Conservation (phyloP, 2,888 invertebrate species). For the Aphodius sticticus region DNA sequence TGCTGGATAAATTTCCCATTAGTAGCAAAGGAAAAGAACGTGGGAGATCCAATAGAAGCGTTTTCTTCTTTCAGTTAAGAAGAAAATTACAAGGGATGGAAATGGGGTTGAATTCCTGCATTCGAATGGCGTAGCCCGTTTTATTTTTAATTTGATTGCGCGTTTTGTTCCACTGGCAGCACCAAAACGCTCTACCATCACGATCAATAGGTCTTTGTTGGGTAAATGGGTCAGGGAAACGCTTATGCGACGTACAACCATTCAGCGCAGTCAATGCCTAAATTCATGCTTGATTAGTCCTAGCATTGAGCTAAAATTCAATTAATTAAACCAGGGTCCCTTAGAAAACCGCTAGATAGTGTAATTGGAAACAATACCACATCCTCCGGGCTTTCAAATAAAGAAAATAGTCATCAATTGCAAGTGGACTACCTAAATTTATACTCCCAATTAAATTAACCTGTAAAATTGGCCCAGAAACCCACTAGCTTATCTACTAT, state of each 20-base stretch:
- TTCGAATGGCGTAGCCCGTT: background rate
- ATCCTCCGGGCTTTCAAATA: no score
- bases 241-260: background rate
- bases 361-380: no score
- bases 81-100: background rate
- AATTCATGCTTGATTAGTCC: background rate
- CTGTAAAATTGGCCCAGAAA: no score
- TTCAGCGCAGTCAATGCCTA: background rate
- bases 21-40: no score
- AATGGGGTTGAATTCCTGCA: background rate
- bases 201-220: background rate
- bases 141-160: slow-evolving; percentile 4
- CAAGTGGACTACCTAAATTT: no score
- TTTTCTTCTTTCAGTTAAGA: background rate
- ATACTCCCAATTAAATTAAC: no score
- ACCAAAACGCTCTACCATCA: background rate
- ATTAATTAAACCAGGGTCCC: background rate
- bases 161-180: background rate
- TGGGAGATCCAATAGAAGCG: no score
- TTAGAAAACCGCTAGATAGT: no score
- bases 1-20: no score
- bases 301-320: background rate
- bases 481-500: no score
- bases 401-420: no score
- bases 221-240: background rate